Conservation (phyloP, 2,797 vertebrate species). For the Dryobates pubescens region DNA sequence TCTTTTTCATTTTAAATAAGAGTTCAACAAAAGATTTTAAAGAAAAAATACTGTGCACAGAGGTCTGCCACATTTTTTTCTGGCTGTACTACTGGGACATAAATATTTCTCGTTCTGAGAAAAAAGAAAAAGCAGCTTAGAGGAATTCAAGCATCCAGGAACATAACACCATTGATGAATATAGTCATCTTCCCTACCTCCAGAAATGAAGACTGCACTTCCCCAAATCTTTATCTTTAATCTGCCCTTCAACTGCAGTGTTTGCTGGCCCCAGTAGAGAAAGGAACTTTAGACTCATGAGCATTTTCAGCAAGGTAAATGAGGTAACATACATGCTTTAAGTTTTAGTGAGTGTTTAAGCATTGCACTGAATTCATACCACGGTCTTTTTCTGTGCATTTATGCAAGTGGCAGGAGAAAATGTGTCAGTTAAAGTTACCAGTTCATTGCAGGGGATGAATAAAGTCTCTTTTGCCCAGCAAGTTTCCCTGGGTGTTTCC, state of each 20-base stretch:
- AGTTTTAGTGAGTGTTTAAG: neutral
- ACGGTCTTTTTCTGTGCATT: neutral
- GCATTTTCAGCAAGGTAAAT: slow-evolving; percentile 18
- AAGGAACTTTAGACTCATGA: neutral
- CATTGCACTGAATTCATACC: neutral
- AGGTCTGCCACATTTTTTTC: neutral
- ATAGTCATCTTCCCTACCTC: neutral
- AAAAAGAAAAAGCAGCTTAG: neutral
- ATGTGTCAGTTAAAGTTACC: slow-evolving; percentile 2
- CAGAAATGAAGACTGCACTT: neutral
- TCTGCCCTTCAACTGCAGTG: neutral
- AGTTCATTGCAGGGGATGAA: neutral
- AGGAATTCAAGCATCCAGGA: neutral
- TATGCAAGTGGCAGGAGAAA: slow-evolving; percentile 15
- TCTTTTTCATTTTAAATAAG: neutral
- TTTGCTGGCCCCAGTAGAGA: neutral
- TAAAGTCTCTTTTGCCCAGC: neutral
- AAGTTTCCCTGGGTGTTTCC: neutral
- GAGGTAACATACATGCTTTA: neutral
- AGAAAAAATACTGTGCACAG: neutral
- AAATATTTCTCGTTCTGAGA: neutral
- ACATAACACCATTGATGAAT: neutral
- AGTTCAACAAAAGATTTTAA: neutral
- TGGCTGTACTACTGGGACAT: neutral
- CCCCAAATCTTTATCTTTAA: neutral